Conservation (phyloP, 2,888 invertebrate species). For the Nudaria mundana region DNA sequence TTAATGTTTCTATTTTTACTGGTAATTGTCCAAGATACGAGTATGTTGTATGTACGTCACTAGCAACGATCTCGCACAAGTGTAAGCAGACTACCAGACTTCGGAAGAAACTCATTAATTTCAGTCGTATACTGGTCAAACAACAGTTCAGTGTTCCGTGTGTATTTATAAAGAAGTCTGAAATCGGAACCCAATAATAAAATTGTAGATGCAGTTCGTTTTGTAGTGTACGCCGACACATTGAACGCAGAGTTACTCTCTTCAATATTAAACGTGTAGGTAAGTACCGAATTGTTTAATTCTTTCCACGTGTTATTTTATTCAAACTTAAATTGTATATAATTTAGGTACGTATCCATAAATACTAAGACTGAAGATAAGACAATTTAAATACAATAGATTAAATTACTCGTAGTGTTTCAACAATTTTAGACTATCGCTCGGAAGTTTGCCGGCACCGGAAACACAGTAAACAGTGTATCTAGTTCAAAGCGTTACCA, state of each 20-base stretch:
- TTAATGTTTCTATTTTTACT: conserved; percentile 71
- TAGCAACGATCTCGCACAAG: conserved; percentile 41
- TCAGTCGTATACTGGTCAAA: conserved; percentile 63
- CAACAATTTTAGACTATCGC: too few species aligned
- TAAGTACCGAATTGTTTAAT: background rate
- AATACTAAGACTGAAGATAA: too few species aligned
- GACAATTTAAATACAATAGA: too few species aligned
- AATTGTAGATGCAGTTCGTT: conserved; percentile 39
- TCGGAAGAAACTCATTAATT: conserved; percentile 67
- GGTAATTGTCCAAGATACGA: conserved; percentile 71
- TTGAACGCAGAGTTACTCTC: conserved; percentile 20
- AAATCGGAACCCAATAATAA: conserved; percentile 53
- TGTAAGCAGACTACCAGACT: conserved; percentile 46
- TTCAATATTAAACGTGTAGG: conserved; percentile 7
- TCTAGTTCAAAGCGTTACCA: too few species aligned
- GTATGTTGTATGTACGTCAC: conserved; percentile 64
- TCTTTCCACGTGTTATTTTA: background rate
- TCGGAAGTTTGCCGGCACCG: too few species aligned
- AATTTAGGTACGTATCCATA: too few species aligned
- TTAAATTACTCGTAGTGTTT: too few species aligned
- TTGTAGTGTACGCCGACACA: conserved; percentile 36
- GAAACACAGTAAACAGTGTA: too few species aligned
- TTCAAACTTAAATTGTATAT: background rate
- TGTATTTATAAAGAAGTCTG: conserved; percentile 61
- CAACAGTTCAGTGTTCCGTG: conserved; percentile 57